phyloP scores from a whole-genome alignment of 2,797 vertebrate genomes.

The Eulemur rubriventer region DNA sequence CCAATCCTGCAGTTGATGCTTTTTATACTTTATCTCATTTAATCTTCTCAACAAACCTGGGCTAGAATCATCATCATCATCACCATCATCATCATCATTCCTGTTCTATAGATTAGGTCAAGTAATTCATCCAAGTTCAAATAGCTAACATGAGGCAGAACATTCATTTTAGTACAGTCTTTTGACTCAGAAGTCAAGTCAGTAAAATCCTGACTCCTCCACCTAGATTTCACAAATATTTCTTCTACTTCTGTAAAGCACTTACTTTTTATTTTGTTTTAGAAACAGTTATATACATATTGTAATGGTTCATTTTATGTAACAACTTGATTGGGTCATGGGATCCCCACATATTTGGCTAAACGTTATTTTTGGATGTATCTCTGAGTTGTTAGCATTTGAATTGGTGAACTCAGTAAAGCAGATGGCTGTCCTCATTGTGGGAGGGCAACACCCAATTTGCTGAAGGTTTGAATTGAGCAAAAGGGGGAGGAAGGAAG shows the following conservation, averaged over 20 bases:
- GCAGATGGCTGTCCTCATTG: background rate
- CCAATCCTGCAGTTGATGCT: background rate
- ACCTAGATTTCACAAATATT: background rate
- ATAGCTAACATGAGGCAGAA: background rate
- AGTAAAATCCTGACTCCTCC: background rate
- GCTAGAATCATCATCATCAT: background rate
- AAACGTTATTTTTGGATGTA: background rate
- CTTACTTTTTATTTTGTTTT: background rate
- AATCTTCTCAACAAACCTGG: background rate
- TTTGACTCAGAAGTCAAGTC: background rate
- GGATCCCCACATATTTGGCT: background rate
- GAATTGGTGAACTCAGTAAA: background rate
- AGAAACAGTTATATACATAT: background rate
- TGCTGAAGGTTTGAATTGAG: no score
- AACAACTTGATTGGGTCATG: background rate
- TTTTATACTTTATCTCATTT: background rate
- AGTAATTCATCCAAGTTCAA: background rate
- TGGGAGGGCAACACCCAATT: background rate
- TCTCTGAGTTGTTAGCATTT: background rate
- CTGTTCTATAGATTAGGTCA: background rate
- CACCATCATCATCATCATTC: background rate
- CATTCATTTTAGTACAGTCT: background rate
- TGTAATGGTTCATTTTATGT: background rate
- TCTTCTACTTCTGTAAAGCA: background rate
- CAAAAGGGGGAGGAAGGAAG: background rate